Evolutionary conservation across 2,113 vertebrate genomes (phyloP), one percentile per base, ranked within the genome.

Genomic region (Halichoerus grypus): DNA sequence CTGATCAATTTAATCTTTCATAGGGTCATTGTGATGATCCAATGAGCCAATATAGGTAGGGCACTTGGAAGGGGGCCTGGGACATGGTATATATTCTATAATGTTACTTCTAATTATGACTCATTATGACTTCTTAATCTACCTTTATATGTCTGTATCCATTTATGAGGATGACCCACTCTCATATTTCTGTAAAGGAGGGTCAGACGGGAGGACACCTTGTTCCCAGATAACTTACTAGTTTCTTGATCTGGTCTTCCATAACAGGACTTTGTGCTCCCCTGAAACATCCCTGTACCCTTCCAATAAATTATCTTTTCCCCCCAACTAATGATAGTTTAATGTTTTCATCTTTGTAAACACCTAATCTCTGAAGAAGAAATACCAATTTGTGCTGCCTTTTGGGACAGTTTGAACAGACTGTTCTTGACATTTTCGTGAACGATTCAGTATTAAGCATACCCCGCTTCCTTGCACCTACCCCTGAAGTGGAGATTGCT

Each of bases 391-490:
- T 92, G 33, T 24, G 24, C 57, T 67, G 14, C 55, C 87, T 90
- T 95, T 84, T 92, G 91, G 91, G 95, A 77, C 5, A n/a, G 61
- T 88, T 53, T 74, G 61, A 82, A 91, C 19, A 92, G 91, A 87
- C 46, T 21, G 8, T 71, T 97, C 74, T 84, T 84, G 87, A 90
- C 36, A 81, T 92, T 92, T 80, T 57, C 67, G 69, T 59, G 51
- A 98, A 82, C 5, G 21, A 71, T 61, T 84, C 21, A 14, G 76
- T 42, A 10, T 71, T 71, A 84, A 91, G 46, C 26, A 28, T 9
- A 31, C 39, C 9, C 39, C 0, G 3, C 22, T 84, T 26, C n/a
- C 36, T 51, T n/a, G 51, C 55, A 71, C 74, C 79, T 57, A 39
- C 13, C 26, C 46, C 76, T 49, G 28, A 63, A 21, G 15, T 3